phyloP scores from a whole-genome alignment of 2,797 vertebrate species.

The Coccyzus lansbergi region DNA sequence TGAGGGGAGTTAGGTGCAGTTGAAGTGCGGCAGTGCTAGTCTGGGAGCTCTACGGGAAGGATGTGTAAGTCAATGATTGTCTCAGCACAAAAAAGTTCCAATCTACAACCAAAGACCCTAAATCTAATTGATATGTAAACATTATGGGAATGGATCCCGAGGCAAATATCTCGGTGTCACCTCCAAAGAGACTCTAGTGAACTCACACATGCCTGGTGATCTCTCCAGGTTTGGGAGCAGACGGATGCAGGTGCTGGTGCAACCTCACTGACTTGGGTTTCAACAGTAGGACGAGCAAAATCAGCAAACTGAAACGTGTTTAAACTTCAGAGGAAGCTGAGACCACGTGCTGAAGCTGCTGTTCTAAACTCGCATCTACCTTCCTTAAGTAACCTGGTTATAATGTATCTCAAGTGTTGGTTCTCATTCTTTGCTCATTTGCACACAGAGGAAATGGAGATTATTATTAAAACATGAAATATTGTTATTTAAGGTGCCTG shows the following conservation, averaged over 20 bases:
- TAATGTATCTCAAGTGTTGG: background rate
- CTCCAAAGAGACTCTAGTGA: background rate
- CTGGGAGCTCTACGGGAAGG: background rate
- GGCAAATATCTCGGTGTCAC: background rate
- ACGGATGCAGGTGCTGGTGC: background rate
- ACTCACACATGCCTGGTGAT: background rate
- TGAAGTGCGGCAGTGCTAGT: background rate
- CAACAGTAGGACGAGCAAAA: background rate
- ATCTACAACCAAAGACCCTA: background rate
- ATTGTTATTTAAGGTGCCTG: background rate
- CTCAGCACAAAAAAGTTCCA: background rate
- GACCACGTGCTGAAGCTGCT: background rate
- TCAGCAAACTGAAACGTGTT: background rate
- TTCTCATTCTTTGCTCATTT: background rate
- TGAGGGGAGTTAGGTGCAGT: background rate
- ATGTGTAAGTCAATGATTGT: background rate
- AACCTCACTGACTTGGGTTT: background rate
- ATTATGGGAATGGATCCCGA: background rate
- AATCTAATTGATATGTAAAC: background rate
- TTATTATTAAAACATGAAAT: background rate
- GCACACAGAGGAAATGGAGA: background rate
- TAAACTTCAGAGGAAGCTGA: background rate
- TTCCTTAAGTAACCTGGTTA: background rate
- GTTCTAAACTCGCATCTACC: background rate
- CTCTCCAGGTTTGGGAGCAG: background rate